These are phyloP conservation scores for Machimus atricapillus DNA, from an alignment of 2,888 invertebrate genomes.

Conservation along the genomic window DNA sequence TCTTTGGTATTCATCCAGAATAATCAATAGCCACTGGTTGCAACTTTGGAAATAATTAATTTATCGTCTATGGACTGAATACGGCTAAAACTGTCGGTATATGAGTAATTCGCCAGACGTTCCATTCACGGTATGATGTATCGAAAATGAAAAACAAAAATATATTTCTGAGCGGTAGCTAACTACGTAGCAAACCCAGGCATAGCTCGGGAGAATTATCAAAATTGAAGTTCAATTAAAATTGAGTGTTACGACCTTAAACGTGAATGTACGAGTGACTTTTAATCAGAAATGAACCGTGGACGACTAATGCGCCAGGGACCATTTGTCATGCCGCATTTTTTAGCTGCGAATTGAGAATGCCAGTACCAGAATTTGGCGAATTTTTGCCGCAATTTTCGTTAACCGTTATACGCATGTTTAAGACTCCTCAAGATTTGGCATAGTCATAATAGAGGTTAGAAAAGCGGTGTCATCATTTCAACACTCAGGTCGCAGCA, in stretches of 20 bases:
- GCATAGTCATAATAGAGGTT: neutral
- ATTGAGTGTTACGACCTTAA: neutral
- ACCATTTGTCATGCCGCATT: neutral
- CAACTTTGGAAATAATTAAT: neutral
- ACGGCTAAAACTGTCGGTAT: neutral
- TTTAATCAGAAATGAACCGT: neutral
- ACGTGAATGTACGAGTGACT: neutral
- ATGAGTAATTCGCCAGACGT: neutral
- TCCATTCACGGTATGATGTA: neutral
- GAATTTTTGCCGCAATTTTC: neutral
- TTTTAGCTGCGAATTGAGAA: neutral
- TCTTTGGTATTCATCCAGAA: neutral
- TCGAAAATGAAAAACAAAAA: neutral
- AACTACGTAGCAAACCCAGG: neutral
- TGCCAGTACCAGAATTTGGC: neutral
- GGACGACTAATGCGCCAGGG: neutral
- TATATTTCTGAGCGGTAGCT: neutral
- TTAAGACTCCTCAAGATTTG: neutral
- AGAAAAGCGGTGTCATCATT: neutral
- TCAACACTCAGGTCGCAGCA: neutral
- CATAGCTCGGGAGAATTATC: neutral
- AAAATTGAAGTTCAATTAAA: conserved; percentile 3
- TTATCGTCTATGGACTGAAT: neutral
- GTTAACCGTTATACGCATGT: neutral
- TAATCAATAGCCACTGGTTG: neutral